phyloP scores from a whole-genome alignment of 2,797 vertebrate species.

The Eulemur albifrons region DNA sequence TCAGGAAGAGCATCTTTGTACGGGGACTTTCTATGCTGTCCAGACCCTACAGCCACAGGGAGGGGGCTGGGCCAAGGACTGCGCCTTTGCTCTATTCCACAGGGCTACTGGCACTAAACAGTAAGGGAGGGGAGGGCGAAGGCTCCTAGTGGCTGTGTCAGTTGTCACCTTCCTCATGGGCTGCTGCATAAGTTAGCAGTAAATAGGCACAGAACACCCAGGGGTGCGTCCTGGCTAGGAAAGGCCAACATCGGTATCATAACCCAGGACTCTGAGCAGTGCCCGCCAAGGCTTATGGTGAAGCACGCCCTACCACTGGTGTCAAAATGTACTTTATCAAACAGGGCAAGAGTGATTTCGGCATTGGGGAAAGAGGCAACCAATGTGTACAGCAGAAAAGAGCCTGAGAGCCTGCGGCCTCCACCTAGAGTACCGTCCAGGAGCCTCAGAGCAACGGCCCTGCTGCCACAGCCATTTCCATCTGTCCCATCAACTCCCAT shows the following conservation, averaged over 20 bases:
- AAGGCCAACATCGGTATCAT: background rate
- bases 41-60: background rate
- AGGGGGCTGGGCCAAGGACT: background rate
- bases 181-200: background rate
- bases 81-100: background rate
- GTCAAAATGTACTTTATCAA: background rate
- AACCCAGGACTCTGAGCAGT: background rate
- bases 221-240: background rate
- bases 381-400: background rate
- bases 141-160: background rate
- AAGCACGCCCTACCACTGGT: background rate
- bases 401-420: accelerated
- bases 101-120: background rate
- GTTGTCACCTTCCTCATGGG: no score
- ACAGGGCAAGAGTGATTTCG: background rate
- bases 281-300: no score
- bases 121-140: accelerated
- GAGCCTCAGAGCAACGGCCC: background rate
- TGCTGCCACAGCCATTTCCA: background rate
- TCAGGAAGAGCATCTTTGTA: background rate
- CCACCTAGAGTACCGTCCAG: background rate
- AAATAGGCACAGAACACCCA: background rate
- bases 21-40: background rate
- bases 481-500: background rate
- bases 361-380: background rate